Evolutionary conservation across 2,888 invertebrate genomes (phyloP), one percentile per base, ranked within the genome.

Genomic region (Dynastes hyllus): DNA sequence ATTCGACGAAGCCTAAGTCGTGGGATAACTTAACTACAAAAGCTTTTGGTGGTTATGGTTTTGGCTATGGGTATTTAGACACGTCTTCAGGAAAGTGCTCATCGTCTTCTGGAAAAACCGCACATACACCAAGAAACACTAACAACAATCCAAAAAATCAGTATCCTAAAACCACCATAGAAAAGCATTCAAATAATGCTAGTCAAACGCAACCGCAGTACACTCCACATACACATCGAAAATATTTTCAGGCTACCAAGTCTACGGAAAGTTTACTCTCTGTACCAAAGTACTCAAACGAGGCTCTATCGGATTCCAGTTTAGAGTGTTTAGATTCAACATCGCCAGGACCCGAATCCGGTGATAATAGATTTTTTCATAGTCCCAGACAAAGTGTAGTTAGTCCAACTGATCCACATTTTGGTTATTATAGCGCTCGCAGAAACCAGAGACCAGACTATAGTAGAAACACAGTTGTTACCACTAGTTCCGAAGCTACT

Each of bases 11-110:
- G 86, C 96, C 96, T 0, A 96, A 96, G 87, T 96, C 96, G 0
- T 96, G 96, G 96, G 96, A 96, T 86, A 96, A 96, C 88, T 89
- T 97, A 77, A 94, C 96, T 0, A 95, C 95, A 1, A 96, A 96
- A 89, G 94, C 95, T 0, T 94, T 95, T 82, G 95, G 96, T 0
- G 96, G 96, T 0, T 96, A 96, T 83, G 95, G 96, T 2, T 96
- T 95, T 84, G 96, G 96, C 83, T 96, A 96, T 85, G 96, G 96
- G 6, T 96, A 95, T 85, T 89, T 95, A 77, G 95, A 95, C 84
- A 94, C 94, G 0, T 90, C 89, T 32, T 89, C 90, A 85, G 87
- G 5, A 78, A 75, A 75, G 11, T 75, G 29, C 22, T 16, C 16
- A 53, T 79, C 94, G 0, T 90, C 89, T 29, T 89, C 90, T 85